Percentiles rank a stretch among this genome's conserved stretches.
phyloP scores from a whole-genome alignment of 2,113 vertebrate species.

The Corvus hawaiiensis region DNA sequence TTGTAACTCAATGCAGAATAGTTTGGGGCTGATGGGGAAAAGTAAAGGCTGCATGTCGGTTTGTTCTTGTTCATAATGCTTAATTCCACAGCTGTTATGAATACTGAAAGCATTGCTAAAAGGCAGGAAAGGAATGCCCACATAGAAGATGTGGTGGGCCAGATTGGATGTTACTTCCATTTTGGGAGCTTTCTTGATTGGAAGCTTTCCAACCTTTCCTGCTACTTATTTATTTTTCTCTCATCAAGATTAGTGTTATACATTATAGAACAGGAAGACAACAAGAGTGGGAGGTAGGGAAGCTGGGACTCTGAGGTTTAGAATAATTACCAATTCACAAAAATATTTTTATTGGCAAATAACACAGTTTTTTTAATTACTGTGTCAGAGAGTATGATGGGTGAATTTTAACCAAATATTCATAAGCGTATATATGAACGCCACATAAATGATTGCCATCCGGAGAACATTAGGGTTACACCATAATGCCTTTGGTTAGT shows the following conservation, averaged over 20 bases:
- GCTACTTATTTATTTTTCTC: conserved; percentile 25
- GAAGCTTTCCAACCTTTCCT: not conserved
- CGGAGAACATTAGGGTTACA: conserved; percentile 44
- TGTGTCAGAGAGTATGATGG: not conserved
- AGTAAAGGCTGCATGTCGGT: not conserved
- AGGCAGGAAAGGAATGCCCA: not conserved
- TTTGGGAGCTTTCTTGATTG: not conserved
- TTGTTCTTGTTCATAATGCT: conserved; percentile 5
- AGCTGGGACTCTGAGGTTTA: not conserved
- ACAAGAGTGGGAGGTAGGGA: not conserved
- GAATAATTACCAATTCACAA: not conserved
- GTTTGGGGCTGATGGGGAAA: not conserved
- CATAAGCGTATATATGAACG: not conserved
- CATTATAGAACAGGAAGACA: conserved; percentile 11
- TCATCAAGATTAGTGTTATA: conserved; percentile 9
- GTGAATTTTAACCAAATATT: conserved; percentile 36
- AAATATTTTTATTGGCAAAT: conserved; percentile 40
- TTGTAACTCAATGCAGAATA: conserved; percentile 39
- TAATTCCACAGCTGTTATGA: conserved; percentile 32
- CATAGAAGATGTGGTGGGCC: not conserved
- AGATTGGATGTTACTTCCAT: not conserved
- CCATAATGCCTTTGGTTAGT: not conserved
- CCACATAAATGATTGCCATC: not conserved
- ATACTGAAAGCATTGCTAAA: conserved; percentile 1
- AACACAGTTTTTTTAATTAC: conserved; percentile 43